Conservation (phyloP, 2,888 invertebrate genomes). For the Periphyllus acericola region DNA sequence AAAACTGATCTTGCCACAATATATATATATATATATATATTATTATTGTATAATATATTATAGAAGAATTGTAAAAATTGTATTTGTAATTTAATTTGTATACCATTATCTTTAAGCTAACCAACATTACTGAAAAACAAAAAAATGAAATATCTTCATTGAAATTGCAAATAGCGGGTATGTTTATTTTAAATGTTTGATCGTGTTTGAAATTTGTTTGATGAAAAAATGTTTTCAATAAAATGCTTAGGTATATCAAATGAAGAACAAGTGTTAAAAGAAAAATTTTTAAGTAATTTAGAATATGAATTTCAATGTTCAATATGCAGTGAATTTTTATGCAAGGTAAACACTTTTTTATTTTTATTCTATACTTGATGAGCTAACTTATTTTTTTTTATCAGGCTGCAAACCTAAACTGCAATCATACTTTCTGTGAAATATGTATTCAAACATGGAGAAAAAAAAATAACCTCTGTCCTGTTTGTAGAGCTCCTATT, state of each 20-base stretch:
- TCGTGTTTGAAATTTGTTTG: too few species aligned
- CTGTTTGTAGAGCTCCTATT: background rate
- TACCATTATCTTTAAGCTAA: background rate
- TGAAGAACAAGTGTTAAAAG: background rate
- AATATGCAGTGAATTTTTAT: slow-evolving; percentile 38
- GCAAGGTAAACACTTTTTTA: slow-evolving; percentile 13
- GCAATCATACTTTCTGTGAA: slow-evolving; percentile 38
- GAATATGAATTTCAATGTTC: slow-evolving; percentile 48
- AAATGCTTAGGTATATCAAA: background rate
- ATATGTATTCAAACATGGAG: slow-evolving; percentile 23
- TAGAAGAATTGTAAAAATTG: background rate
- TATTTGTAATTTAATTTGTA: background rate
- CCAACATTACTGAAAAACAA: background rate
- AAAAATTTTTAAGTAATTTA: background rate
- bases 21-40: background rate
- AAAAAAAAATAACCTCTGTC: background rate
- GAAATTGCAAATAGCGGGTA: background rate
- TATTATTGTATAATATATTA: background rate
- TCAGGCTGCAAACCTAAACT: slow-evolving; percentile 1
- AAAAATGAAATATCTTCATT: background rate
- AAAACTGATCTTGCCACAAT: background rate
- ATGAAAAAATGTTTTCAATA: background rate
- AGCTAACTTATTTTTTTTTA: background rate
- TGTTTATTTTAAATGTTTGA: background rate
- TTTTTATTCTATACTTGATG: background rate